These are phyloP conservation scores for Polyploca ridens DNA, from an alignment of 2,888 invertebrate species.

Conservation along the genomic window DNA sequence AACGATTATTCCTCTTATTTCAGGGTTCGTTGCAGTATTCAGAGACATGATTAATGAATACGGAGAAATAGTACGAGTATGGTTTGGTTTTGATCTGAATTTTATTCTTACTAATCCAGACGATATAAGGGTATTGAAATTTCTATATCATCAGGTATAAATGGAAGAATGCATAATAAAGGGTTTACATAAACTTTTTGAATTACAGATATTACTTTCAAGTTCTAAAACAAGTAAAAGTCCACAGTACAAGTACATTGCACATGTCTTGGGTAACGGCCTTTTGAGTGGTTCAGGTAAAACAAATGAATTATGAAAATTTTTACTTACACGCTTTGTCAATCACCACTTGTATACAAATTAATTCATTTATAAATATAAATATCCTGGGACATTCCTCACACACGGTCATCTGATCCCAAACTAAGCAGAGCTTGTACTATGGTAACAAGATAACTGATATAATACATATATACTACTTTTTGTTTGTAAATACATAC, in stretches of 20 bases:
- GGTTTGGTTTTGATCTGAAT: conserved; percentile 73
- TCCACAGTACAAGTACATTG: conserved; percentile 72
- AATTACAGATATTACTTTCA: conserved; percentile 58
- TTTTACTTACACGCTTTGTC: no score
- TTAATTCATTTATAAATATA: no score
- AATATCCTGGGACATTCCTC: no score
- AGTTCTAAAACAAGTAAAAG: conserved; percentile 66
- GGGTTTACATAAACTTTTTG: no score
- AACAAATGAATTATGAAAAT: no score
- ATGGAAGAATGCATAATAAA: no score
- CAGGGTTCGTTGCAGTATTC: conserved; percentile 55
- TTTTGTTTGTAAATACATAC: no score
- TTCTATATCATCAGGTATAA: conserved; percentile 14
- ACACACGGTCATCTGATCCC: no score
- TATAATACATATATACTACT: no score
- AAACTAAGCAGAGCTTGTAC: no score
- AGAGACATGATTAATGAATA: conserved; percentile 46
- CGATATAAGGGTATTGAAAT: conserved; percentile 58
- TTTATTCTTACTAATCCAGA: conserved; percentile 62
- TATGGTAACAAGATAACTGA: no score
- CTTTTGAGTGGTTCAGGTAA: conserved; percentile 73
- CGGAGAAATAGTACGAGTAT: conserved; percentile 55
- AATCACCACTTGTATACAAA: no score
- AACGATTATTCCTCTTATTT: conserved; percentile 27
- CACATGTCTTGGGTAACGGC: conserved; percentile 60